Evolutionary conservation across 2,888 invertebrate genomes (phyloP), one percentile per base, ranked within the genome.

Genomic region (Sminthurides aquaticus): DNA sequence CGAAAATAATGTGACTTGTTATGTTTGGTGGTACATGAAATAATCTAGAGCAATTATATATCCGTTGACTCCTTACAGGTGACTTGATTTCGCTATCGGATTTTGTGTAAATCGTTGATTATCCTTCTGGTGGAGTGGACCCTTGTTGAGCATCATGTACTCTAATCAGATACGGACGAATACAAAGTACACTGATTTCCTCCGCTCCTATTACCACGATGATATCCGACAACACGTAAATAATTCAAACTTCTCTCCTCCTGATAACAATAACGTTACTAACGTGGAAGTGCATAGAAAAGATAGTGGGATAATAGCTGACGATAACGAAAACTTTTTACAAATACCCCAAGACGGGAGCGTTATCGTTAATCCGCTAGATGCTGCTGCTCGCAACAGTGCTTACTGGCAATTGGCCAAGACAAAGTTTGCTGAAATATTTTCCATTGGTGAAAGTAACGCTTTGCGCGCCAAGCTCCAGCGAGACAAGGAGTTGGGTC

Each of bases 151-250:
- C 52, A 60, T 26, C 18, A 65, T 65, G 65, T 65, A 65, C 56
- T 54, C 60, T 26, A 59, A 58, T 28, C 55, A 60, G 24, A 57
- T 34, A 2, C 43, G 60, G 61, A 60, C 60, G 25, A 65, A 65
- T 26, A 73, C 72, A 5, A 73, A 73, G 57, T 73, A 73, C 67
- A 71, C 72, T 8, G 69, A 71, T n/a, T 73, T 69, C 65, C 55
- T 71, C 24, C 65, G 64, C 28, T 64, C 67, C 26, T 65, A 57
- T 49, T 60, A 65, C 57, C 48, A 24, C 22, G 60, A 60, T 5
- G 52, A 52, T 22, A 8, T 52, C 11, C 20, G 20, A 20, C 52
- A 5, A 5, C 52, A 52, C 5, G 15, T 8, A 52, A 52, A 52
- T 52, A 20, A 18, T 18, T n/a, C n/a, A n/a, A 52, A 18, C 15